These are phyloP conservation scores for Periophthalmodon schlosseri DNA, from an alignment of 2,113 vertebrate species.

Conservation along the genomic window DNA sequence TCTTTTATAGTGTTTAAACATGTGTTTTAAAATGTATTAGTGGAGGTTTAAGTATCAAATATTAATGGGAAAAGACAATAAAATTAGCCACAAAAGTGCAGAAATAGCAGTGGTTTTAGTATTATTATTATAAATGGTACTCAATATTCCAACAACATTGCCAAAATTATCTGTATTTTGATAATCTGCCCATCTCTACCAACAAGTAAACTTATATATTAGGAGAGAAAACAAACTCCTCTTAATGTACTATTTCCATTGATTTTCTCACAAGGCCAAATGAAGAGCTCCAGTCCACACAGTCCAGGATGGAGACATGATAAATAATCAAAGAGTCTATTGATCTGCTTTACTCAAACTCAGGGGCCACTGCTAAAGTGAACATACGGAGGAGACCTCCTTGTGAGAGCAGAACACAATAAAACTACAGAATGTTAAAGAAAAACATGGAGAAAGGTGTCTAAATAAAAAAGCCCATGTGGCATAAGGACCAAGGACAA, in stretches of 20 bases:
- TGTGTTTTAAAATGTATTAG: no score
- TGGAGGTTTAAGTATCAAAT: no score
- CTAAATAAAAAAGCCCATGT: no score
- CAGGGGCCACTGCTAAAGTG: conserved; percentile 30
- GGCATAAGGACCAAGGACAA: no score
- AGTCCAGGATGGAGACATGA: conserved; percentile 33
- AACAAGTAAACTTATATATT: conserved; percentile 2
- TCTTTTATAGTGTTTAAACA: no score
- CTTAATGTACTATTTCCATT: conserved; percentile 38
- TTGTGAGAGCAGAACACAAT: neutral
- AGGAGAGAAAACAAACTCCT: conserved; percentile 46
- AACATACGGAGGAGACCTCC: neutral
- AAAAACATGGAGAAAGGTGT: neutral
- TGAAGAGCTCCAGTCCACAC: conserved; percentile 37
- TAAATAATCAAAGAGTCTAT: conserved; percentile 65
- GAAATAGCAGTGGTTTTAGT: no score
- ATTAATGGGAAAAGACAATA: no score
- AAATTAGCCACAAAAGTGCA: no score
- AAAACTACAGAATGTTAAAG: neutral
- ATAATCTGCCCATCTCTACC: no score
- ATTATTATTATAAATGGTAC: no score
- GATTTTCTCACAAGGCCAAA: conserved; percentile 50
- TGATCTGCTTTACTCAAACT: conserved; percentile 38
- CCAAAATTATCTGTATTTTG: no score
- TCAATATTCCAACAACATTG: no score